phyloP scores from a whole-genome alignment of 2,797 vertebrate genomes.

The Propithecus perrieri region DNA sequence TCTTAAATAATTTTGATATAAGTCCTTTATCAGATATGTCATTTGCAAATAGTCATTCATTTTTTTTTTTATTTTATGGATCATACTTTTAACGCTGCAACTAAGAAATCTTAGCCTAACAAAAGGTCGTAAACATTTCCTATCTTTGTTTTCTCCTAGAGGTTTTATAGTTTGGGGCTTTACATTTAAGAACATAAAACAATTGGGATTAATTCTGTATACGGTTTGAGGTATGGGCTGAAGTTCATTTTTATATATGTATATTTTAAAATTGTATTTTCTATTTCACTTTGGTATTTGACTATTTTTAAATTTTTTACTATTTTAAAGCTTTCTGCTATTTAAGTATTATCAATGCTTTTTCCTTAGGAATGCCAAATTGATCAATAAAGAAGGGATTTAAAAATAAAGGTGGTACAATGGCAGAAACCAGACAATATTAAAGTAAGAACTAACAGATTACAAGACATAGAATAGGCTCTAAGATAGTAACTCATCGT shows the following conservation, averaged over 20 bases:
- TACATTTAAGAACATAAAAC: neutral
- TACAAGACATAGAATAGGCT: neutral
- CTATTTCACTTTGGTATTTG: neutral
- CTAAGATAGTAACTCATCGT: neutral
- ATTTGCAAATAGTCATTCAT: neutral
- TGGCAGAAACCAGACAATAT: neutral
- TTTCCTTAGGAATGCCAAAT: conserved; percentile 65
- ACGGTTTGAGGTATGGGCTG: neutral
- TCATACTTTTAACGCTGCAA: neutral
- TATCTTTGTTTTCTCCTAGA: neutral
- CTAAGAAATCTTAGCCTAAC: neutral
- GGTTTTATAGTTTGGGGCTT: neutral
- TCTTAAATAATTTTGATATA: neutral
- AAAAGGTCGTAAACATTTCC: neutral
- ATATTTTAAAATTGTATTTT: neutral
- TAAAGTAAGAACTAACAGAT: conserved; percentile 32
- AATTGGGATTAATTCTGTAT: neutral
- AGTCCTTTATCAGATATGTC: neutral
- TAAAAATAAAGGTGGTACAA: neutral
- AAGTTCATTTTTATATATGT: neutral
- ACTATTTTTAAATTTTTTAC: neutral
- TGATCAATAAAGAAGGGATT: neutral
- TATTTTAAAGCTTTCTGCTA: neutral
- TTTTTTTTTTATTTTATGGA: too few species aligned
- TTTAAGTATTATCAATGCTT: conserved; percentile 29